Conservation (phyloP, 2,113 vertebrate species). For the Aplodontia rufa region DNA sequence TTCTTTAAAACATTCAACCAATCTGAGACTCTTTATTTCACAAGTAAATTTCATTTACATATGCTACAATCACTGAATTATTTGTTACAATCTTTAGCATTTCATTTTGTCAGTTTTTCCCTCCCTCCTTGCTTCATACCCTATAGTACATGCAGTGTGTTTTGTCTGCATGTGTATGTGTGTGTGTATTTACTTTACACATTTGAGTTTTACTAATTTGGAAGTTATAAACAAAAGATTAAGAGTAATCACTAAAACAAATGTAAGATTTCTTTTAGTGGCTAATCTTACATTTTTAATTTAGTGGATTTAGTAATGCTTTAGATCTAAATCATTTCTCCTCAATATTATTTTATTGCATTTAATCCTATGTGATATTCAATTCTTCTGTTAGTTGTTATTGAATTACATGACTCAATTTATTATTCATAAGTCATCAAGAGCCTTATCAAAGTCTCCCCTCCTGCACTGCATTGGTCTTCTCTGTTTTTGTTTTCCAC, state of each 20-base stretch:
- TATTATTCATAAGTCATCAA: not conserved
- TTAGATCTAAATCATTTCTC: not conserved
- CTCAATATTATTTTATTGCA: not conserved
- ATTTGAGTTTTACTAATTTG: not conserved
- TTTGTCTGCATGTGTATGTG: not conserved
- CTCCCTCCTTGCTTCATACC: not conserved
- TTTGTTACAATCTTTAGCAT: not conserved
- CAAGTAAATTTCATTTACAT: not conserved
- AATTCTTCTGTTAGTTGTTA: not conserved
- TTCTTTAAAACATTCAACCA: not conserved
- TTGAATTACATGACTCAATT: not conserved
- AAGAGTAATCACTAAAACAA: too few species aligned
- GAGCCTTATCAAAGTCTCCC: not conserved
- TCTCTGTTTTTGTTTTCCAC: not conserved
- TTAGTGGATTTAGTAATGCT: not conserved
- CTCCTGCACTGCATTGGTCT: not conserved
- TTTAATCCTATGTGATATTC: not conserved
- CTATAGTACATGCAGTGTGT: not conserved
- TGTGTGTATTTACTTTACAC: not conserved
- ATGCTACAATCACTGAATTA: not conserved
- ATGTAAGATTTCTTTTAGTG: not conserved
- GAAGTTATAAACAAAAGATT: not conserved
- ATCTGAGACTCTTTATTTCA: not conserved
- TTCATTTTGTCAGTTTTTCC: not conserved
- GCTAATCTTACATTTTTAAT: not conserved